Base-by-base conservation (phyloP, 2,888 invertebrate genomes). In the Resseliella maxima region DNA sequence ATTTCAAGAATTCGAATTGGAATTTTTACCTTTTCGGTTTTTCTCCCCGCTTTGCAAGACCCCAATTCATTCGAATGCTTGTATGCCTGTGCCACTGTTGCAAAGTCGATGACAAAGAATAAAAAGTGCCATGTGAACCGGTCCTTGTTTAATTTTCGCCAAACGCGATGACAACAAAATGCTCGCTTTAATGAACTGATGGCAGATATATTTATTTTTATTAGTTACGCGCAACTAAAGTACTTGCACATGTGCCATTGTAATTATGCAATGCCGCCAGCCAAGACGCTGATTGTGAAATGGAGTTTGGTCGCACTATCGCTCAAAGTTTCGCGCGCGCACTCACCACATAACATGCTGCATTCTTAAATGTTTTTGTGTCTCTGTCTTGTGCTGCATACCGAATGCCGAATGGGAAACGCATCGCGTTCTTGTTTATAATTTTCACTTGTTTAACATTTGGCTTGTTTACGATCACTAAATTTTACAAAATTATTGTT, bases 131-230 rank as follows among this genome's bases (percentile, higher is more conserved):
- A 59, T 21, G 15, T 3, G 5, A 35, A 72, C 6, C 12, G 72
- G 12, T 72, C 72, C 72, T 27, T 38, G 83, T 83, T 2, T 38
- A 83, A 36, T 38, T 36, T 83, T 36, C 83, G 12, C 38, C 38
- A 38, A 36, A 83, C n/a, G n/a, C 38, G 83, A 83, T 83, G 83
- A 83, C 83, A 83, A 83, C 83, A 83, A 83, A 83, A 83, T 83
- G 12, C 83, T n/a, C 83, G 24, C 38, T 83, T 83, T 83, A 83
- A 83, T 83, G 83, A 83, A 83, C 83, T 83, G 83, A 83, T 83
- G 83, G 83, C 38, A 38, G 83, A 36, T 38, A 83, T 83, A 83
- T 83, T 38, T 83, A 36, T 38, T 38, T 83, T 83, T 38, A 83
- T 83, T 83, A 24, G 83, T 83, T 72, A 35, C 35, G 72, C 72